Base-by-base conservation (phyloP, 2,888 invertebrate genomes). In the Orchestes rusci region DNA sequence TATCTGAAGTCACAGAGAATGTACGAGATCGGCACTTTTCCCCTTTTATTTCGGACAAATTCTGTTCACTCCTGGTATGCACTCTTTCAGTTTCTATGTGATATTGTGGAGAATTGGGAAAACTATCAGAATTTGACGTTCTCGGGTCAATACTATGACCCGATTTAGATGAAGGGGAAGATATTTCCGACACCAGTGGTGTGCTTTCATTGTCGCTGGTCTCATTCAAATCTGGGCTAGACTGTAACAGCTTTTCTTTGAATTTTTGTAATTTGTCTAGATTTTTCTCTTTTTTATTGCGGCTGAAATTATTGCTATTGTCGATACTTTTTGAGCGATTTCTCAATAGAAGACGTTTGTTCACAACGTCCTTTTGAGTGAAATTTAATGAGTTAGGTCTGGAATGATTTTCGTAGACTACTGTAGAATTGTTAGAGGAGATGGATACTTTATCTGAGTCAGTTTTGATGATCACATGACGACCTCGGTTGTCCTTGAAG, bases 141-240 rank as follows among this genome's bases (percentile, higher is more conserved):
- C 55, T 58, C 1, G 56, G 45, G 23, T 60, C 60, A 7, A 60
- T 57, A 45, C 56, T 55, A n/a, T n/a, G n/a, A n/a, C n/a, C n/a
- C 1, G 61, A 61, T 39, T 56, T 59, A 41, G 56, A 59, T 16
- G 62, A 60, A 4, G 63, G 61, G 1, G 64, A 59, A 3, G 63
- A 66, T 7, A 64, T 55, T 51, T 67, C 65, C 0, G 74, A 74
- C 4, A 83, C 79, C 47, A 83, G 71, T 43, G 81, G 81, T 2
- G 82, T 80, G 54, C 77, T 77, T 59, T 84, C 84, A 62, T 82
- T 82, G 60, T 81, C 81, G 61, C 76, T 64, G 3, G 52, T 59
- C 20, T 66, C 65, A 33, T 65, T 64, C 41, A 65, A 49, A 27
- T 65, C 64, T 0, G 61, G 63, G 53, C 61, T 67, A 5, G 66